phyloP scores from a whole-genome alignment of 1,140 invertebrate genomes.

The Caenorhabditis remanei region DNA sequence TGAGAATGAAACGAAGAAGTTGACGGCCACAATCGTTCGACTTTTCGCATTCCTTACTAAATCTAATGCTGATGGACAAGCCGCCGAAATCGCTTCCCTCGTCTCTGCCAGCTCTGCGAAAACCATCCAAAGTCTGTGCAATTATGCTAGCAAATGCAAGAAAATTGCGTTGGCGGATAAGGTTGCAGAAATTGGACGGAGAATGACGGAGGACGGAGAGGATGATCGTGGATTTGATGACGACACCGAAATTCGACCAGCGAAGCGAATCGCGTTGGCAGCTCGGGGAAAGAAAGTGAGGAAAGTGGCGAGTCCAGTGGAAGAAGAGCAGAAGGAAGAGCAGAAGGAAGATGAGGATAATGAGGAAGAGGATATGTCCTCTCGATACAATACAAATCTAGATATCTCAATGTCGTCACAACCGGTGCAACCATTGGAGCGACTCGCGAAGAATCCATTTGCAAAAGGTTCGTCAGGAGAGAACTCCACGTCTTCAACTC shows the following conservation, averaged over 20 bases:
- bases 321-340: background rate
- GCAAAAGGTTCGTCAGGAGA: background rate
- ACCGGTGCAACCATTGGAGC: constrained; percentile 17
- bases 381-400: background rate
- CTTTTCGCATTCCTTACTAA: background rate
- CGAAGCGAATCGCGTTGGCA: constrained; percentile 15
- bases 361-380: background rate
- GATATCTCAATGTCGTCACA: constrained; percentile 15
- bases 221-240: background rate
- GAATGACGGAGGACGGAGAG: background rate
- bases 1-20: background rate
- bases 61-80: constrained; percentile 3
- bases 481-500: background rate
- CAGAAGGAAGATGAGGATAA: background rate
- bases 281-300: background rate
- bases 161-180: constrained; percentile 10
- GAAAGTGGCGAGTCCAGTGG: background rate
- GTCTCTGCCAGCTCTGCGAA: background rate
- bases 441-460: constrained; percentile 39
- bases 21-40: background rate
- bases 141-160: constrained; percentile 32
- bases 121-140: constrained; percentile 9
- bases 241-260: constrained; percentile 1
- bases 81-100: background rate
- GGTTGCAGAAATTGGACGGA: constrained; percentile 26